A percentile compares a stretch with the other conserved stretches of the same genome.
Evolutionary conservation across 2,113 vertebrate species (phyloP).

Genomic region (Tetraodon nigroviridis): DNA sequence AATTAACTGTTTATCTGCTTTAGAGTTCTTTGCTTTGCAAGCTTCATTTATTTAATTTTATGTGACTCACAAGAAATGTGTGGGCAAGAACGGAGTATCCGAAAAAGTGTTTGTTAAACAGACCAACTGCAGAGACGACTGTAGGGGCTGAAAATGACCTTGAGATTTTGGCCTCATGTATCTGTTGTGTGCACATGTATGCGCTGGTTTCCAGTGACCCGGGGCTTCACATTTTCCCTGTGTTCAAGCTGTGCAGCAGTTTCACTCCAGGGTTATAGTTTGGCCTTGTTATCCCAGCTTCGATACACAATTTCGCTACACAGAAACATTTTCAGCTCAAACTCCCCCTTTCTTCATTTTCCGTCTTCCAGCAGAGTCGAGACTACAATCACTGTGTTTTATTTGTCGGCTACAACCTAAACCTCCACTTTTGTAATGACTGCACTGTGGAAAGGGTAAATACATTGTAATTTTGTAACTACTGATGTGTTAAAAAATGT

Average conservation of each 20-base stretch:
- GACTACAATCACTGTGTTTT: slow-evolving; percentile 4
- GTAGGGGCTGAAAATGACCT: slow-evolving; percentile 11
- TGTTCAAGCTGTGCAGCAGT: slow-evolving; percentile 29
- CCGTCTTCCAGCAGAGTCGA: slow-evolving; percentile 7
- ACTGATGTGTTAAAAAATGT: no score
- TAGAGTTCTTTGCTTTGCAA: neutral
- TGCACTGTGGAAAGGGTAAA: slow-evolving; percentile 22
- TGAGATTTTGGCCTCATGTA: slow-evolving; percentile 9
- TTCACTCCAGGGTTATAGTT: slow-evolving; percentile 31
- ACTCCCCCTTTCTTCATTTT: neutral
- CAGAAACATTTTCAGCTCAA: slow-evolving; percentile 1
- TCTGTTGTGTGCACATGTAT: slow-evolving; percentile 13
- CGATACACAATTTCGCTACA: slow-evolving; percentile 21
- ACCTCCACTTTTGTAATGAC: slow-evolving; percentile 5
- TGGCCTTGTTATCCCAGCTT: slow-evolving; percentile 21
- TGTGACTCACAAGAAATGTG: neutral
- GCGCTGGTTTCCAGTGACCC: slow-evolving; percentile 2
- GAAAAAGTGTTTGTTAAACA: neutral
- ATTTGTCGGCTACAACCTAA: slow-evolving; percentile 23
- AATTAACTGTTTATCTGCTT: neutral
- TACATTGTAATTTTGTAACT: neutral
- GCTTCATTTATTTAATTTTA: no score
- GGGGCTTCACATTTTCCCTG: slow-evolving; percentile 17
- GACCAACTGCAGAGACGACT: slow-evolving; percentile 1
- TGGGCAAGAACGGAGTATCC: neutral